Percentiles rank a stretch among this genome's conserved stretches.
Evolutionary conservation across 2,113 vertebrate genomes (phyloP).

Genomic region (Copsychus sechellarum): DNA sequence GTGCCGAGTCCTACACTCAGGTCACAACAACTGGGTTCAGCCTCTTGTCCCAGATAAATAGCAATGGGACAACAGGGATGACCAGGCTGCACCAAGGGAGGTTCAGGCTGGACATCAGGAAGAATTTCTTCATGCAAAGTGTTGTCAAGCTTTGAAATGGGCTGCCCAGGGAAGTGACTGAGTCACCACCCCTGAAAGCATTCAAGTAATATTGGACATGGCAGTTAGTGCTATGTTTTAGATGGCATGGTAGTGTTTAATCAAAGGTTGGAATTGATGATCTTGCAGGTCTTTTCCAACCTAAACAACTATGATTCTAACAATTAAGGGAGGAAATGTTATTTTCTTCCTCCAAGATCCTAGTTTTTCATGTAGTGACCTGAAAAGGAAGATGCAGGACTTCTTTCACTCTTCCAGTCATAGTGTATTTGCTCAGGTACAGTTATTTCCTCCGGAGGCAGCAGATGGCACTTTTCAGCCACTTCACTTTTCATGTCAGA

Average conservation of each 20-base stretch:
- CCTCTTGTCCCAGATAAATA: not conserved
- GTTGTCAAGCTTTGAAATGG: not conserved
- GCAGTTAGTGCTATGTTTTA: not conserved
- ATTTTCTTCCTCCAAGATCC: not conserved
- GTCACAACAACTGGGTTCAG: not conserved
- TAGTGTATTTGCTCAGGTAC: not conserved
- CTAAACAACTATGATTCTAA: not conserved
- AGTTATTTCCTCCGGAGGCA: not conserved
- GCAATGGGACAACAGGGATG: rapidly evolving
- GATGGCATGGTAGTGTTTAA: not conserved
- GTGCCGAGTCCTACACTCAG: rapidly evolving
- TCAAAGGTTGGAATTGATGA: not conserved
- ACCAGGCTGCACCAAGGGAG: rapidly evolving
- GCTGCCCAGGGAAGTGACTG: not conserved
- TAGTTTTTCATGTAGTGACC: not conserved
- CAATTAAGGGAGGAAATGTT: not conserved
- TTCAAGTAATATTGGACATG: not conserved
- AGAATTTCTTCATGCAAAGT: not conserved
- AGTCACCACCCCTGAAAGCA: not conserved
- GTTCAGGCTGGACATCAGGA: not conserved
- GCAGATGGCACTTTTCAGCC: constrained; percentile 63
- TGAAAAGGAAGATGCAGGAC: not conserved
- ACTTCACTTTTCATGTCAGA: not conserved
- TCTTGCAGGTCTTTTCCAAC: not conserved
- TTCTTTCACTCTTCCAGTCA: not conserved